These are phyloP conservation scores for Spondyliosoma cantharus DNA, from an alignment of 2,797 vertebrate genomes.

Conservation along the genomic window DNA sequence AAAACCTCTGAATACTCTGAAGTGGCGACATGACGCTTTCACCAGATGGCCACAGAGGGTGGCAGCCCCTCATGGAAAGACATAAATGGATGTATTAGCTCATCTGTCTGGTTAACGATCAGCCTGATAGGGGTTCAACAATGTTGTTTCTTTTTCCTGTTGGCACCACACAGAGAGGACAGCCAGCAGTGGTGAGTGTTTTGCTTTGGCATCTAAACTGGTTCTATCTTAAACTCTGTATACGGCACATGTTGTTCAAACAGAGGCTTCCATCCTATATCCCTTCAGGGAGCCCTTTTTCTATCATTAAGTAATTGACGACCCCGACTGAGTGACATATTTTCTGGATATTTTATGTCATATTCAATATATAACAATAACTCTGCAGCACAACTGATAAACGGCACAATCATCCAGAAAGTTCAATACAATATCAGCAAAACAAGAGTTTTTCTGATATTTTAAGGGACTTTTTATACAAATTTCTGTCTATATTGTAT, in stretches of 20 bases:
- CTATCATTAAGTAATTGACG: too few relatives aligned
- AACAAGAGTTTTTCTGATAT: too few relatives aligned
- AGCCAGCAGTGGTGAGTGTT: not conserved
- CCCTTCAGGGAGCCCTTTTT: too few relatives aligned
- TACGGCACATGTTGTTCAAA: not conserved
- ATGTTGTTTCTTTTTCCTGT: not conserved
- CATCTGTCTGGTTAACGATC: not conserved
- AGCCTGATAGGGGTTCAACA: constrained; percentile 3
- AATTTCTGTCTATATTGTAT: too few relatives aligned
- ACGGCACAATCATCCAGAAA: too few relatives aligned
- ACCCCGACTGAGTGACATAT: too few relatives aligned
- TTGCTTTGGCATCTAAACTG: not conserved
- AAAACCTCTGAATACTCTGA: constrained; percentile 14
- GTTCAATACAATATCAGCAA: too few relatives aligned
- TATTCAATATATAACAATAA: too few relatives aligned
- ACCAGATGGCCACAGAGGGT: constrained; percentile 34
- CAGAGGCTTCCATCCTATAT: too few relatives aligned
- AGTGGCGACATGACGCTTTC: constrained; percentile 23
- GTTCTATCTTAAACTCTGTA: not conserved
- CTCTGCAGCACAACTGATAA: too few relatives aligned
- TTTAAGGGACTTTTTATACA: too few relatives aligned
- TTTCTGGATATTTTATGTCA: too few relatives aligned
- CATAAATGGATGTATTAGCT: not conserved
- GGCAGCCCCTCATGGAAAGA: constrained; percentile 8
- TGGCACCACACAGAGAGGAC: not conserved